Percentiles rank a stretch among this genome's conserved stretches.
Evolutionary conservation across 2,113 vertebrate genomes (phyloP).

Genomic region (Paradisaea rubra): DNA sequence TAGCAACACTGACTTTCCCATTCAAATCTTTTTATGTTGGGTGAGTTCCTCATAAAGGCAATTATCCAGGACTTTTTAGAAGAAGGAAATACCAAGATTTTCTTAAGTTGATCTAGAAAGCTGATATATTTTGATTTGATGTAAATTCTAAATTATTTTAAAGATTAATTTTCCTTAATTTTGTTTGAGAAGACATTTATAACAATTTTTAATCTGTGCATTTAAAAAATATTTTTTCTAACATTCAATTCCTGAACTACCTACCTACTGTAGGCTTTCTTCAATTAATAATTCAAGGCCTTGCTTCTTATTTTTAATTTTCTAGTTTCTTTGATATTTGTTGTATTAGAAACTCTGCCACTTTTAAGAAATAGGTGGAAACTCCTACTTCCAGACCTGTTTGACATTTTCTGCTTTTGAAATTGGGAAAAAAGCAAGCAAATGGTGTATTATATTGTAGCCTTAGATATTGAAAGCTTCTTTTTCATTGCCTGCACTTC

Average conservation of each 20-base stretch:
- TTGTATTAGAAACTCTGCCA: background rate
- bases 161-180: background rate
- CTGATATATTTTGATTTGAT: background rate
- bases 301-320: background rate
- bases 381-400: background rate
- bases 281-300: background rate
- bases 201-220: background rate
- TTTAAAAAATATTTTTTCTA: rapidly evolving
- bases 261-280: background rate
- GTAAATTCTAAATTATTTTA: background rate
- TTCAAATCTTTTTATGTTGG: constrained; percentile 1
- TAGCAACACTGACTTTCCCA: constrained; percentile 2
- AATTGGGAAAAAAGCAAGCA: background rate
- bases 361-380: background rate
- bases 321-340: background rate
- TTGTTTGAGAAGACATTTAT: background rate
- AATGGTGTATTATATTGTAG: background rate
- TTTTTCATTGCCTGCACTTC: background rate
- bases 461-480: background rate
- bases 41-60: constrained; percentile 58
- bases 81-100: background rate
- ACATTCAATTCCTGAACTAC: background rate
- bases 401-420: background rate
- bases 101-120: background rate
- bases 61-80: background rate